These are phyloP conservation scores for Mechanitis messenoides DNA, from an alignment of 2,888 invertebrate species.

Conservation along the genomic window DNA sequence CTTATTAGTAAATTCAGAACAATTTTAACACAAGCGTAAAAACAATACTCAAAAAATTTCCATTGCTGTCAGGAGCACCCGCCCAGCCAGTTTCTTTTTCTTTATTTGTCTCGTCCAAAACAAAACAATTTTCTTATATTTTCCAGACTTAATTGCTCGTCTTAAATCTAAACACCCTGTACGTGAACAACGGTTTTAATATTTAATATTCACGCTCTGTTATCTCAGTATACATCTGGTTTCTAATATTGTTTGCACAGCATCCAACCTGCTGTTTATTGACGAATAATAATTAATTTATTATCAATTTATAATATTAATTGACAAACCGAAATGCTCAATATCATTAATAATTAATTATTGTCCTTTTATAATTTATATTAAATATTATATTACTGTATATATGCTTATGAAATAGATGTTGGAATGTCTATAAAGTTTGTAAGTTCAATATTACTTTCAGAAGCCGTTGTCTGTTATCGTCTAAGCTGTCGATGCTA, in stretches of 20 bases:
- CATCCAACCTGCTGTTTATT: not conserved
- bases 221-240: not conserved
- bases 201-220: not conserved
- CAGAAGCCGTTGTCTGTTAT: slow-evolving; percentile 17
- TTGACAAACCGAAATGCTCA: no score
- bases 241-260: not conserved
- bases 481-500: slow-evolving; percentile 14
- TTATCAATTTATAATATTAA: no score
- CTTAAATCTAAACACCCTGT: slow-evolving; percentile 18
- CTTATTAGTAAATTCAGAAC: no score
- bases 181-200: slow-evolving; percentile 13
- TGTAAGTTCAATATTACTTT: slow-evolving; percentile 16
- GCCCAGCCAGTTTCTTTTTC: slow-evolving; percentile 21
- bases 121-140: slow-evolving; percentile 21
- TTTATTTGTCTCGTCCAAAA: slow-evolving; percentile 13
- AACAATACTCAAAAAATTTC: slow-evolving; percentile 12
- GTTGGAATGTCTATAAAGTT: slow-evolving; percentile 23
- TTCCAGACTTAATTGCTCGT: slow-evolving; percentile 23
- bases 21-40: no score
- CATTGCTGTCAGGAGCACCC: slow-evolving; percentile 10
- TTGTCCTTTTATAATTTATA: no score
- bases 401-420: not conserved
- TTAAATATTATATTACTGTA: no score
- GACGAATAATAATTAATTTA: no score
- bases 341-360: no score